phyloP scores from a whole-genome alignment of 2,797 vertebrate genomes.

The Onychomys torridus region DNA sequence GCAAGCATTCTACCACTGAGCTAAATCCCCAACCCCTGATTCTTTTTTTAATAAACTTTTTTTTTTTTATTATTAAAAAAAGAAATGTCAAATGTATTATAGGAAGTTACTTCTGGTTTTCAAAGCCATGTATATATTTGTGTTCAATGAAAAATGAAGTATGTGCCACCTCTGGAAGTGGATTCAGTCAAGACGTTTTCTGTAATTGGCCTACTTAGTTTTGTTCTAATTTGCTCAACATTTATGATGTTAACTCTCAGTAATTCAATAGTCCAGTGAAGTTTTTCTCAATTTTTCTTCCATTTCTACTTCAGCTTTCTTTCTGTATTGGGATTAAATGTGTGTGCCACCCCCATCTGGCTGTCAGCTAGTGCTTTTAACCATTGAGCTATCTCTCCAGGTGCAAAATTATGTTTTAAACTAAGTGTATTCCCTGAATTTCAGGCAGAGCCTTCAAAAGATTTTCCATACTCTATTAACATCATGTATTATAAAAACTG shows the following conservation, averaged over 20 bases:
- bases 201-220: neutral
- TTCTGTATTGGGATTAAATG: neutral
- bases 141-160: slow-evolving; percentile 3
- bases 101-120: neutral
- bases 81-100: neutral
- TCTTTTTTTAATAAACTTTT: too few species aligned
- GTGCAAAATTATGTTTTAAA: slow-evolving; percentile 23
- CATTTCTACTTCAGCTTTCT: neutral
- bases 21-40: too few species aligned
- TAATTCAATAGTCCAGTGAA: neutral
- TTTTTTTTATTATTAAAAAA: too few species aligned
- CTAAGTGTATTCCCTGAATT: neutral
- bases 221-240: slow-evolving; percentile 16
- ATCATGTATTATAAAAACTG: neutral
- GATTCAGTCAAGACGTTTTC: neutral
- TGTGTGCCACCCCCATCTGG: too few species aligned
- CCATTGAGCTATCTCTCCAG: neutral
- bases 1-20: too few species aligned
- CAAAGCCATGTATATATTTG: neutral
- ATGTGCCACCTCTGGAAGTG: neutral
- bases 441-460: slow-evolving; percentile 24
- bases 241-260: neutral
- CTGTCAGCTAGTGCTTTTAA: neutral
- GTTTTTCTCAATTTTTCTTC: neutral
- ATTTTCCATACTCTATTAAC: neutral